Conservation (phyloP, 2,113 vertebrate species). For the Tupaia chinensis region DNA sequence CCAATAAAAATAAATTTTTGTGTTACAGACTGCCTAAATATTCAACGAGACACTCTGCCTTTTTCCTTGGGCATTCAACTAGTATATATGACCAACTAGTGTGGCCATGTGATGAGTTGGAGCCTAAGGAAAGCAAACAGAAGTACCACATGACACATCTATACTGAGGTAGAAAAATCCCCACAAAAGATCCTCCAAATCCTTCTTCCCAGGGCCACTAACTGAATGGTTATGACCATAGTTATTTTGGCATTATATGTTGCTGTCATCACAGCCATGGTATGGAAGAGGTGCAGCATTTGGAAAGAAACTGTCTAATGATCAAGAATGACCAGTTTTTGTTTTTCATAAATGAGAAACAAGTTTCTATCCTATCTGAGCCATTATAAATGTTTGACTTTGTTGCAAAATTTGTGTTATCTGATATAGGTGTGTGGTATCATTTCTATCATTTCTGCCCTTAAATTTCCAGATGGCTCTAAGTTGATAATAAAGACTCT, state of each 20-base stretch:
- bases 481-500: neutral
- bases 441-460: neutral
- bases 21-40: neutral
- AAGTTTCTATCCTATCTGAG: neutral
- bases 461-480: neutral
- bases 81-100: neutral
- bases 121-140: neutral
- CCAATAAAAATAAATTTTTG: too few species aligned
- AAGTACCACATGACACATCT: neutral
- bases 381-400: neutral
- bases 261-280: neutral
- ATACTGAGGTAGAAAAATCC: neutral
- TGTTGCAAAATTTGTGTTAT: neutral
- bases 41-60: neutral
- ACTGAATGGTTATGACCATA: neutral
- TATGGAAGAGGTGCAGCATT: neutral
- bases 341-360: neutral
- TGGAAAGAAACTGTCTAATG: neutral
- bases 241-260: neutral
- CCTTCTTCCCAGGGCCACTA: neutral
- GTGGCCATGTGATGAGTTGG: neutral
- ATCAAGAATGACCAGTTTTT: neutral
- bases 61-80: neutral
- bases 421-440: rapidly evolving
- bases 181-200: too few species aligned